phyloP scores from a whole-genome alignment of 2,797 vertebrate species.

The Botia almorhae region DNA sequence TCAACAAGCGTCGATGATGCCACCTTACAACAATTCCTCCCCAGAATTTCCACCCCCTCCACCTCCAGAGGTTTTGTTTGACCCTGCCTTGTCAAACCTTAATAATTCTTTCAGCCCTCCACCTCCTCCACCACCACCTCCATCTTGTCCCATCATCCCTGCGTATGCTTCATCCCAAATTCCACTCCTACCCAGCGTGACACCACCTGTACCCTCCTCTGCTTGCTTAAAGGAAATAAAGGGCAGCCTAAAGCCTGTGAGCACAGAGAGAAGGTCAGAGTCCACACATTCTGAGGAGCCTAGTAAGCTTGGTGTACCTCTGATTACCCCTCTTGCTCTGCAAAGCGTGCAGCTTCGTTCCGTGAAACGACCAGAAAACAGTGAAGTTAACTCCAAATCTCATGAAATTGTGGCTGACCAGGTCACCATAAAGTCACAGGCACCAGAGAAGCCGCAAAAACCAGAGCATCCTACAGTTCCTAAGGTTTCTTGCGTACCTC shows the following conservation, averaged over 20 bases:
- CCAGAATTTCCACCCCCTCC: conserved; percentile 88
- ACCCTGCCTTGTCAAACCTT: conserved; percentile 66
- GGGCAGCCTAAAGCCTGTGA: conserved; percentile 66
- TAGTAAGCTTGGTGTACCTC: conserved; percentile 76
- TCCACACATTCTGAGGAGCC: conserved; percentile 70
- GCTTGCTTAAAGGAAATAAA: conserved; percentile 77
- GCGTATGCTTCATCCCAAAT: conserved; percentile 56
- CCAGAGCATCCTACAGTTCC: conserved; percentile 55
- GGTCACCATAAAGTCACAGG: conserved; percentile 66
- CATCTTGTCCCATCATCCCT: conserved; percentile 51
- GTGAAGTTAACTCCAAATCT: conserved; percentile 63
- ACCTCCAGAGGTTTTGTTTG: conserved; percentile 80
- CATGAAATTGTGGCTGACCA: conserved; percentile 71
- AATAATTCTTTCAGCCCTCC: conserved; percentile 71
- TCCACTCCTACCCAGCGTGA: conserved; percentile 65
- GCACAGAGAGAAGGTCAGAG: conserved; percentile 57
- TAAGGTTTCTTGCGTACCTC: conserved; percentile 51
- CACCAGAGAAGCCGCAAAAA: conserved; percentile 69
- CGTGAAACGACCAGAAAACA: conserved; percentile 75
- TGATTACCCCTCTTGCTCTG: conserved; percentile 88
- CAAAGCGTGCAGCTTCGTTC: conserved; percentile 92
- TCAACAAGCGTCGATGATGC: conserved; percentile 51
- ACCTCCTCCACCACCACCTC: conserved; percentile 66
- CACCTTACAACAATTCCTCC: conserved; percentile 69
- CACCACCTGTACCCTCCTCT: conserved; percentile 74